Conservation (phyloP, 2,888 invertebrate genomes). For the Thera britannica region DNA sequence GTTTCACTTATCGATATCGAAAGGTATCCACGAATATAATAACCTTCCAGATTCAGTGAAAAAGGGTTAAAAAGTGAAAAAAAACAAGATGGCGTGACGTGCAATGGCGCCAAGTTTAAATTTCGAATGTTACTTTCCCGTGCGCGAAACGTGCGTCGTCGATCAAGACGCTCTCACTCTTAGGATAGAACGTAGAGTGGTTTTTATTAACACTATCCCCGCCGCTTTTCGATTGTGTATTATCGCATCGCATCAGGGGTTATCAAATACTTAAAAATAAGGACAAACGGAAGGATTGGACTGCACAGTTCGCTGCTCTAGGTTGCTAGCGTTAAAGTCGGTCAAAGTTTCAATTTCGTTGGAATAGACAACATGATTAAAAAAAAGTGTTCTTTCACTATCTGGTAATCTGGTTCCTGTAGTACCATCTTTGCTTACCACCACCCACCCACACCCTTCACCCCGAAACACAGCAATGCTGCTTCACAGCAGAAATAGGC, state of each 20-base stretch:
- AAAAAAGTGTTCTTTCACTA: no score
- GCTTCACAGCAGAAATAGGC: no score
- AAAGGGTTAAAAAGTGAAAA: conserved; percentile 9
- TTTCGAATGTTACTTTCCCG: conserved; percentile 67
- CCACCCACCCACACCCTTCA: no score
- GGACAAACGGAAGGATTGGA: conserved; percentile 50
- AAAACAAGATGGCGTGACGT: conserved; percentile 34
- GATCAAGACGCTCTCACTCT: conserved; percentile 71
- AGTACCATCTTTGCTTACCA: no score
- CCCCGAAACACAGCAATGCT: no score
- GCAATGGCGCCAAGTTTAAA: conserved; percentile 59
- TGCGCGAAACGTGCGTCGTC: conserved; percentile 60
- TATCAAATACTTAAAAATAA: conserved; percentile 56
- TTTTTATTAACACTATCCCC: conserved; percentile 80
- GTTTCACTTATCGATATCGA: conserved; percentile 43
- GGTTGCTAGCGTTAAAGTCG: no score
- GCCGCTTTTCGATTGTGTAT: conserved; percentile 62
- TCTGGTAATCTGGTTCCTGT: no score
- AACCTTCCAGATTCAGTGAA: conserved; percentile 16
- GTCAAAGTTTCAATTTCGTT: no score
- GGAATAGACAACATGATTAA: no score
- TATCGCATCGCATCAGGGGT: conserved; percentile 64
- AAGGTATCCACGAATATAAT: conserved; percentile 25
- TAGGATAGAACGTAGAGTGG: conserved; percentile 62
- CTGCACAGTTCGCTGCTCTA: conserved; percentile 17